Percentiles rank a stretch among this genome's conserved stretches.
Conservation (phyloP, 2,888 invertebrate genomes). For the Melinaea menophilus region DNA sequence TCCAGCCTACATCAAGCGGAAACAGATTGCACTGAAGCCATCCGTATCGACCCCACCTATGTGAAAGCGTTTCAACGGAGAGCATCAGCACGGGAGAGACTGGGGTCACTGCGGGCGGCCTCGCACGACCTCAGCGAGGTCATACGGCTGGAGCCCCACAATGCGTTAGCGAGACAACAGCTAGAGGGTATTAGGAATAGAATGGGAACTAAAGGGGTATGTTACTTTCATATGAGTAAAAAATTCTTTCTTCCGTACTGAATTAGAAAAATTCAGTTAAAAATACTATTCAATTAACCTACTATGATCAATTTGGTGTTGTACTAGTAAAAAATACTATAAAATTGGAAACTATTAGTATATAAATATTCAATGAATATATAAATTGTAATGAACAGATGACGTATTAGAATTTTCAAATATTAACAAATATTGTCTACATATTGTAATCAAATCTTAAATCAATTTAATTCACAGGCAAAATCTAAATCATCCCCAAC, state of each 20-base stretch:
- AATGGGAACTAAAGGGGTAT: constrained; percentile 73
- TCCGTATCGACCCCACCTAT: constrained; percentile 86
- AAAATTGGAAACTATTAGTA: no score
- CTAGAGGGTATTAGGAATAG: constrained; percentile 75
- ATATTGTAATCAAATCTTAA: constrained; percentile 29
- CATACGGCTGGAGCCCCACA: constrained; percentile 87
- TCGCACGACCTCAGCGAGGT: constrained; percentile 83
- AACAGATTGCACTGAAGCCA: constrained; percentile 88
- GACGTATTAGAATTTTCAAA: no score
- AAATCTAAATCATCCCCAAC: constrained; percentile 70
- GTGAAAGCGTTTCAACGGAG: constrained; percentile 91
- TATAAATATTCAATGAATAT: no score
- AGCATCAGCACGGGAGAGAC: constrained; percentile 84
- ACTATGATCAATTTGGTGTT: no score
- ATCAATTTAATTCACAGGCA: constrained; percentile 44
- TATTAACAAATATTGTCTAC: neutral
- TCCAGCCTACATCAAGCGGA: constrained; percentile 83
- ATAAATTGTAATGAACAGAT: no score
- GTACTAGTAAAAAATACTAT: no score
- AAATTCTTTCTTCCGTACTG: no score
- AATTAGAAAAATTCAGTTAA: no score
- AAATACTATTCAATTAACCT: no score
- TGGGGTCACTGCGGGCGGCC: constrained; percentile 85
- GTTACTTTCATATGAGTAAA: constrained; percentile 28
- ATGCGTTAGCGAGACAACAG: constrained; percentile 81